Percentiles rank a stretch among this genome's conserved stretches.
Conservation (phyloP, 2,888 invertebrate species). For the Itoplectis maculator region DNA sequence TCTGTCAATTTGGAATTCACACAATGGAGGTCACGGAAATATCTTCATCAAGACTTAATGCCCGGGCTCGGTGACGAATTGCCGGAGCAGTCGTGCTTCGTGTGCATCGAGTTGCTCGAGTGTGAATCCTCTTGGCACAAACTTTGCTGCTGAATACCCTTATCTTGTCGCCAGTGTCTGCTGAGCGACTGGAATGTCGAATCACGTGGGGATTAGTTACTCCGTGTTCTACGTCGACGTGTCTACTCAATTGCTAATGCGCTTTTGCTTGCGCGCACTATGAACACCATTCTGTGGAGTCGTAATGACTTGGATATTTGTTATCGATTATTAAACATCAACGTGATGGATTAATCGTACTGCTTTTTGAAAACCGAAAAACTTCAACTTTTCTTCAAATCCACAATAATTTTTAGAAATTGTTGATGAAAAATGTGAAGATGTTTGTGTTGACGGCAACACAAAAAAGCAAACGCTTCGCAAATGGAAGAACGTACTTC, state of each 20-base stretch:
- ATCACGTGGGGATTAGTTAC: constrained; percentile 47
- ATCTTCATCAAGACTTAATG: constrained; percentile 33
- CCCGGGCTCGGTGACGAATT: constrained; percentile 31
- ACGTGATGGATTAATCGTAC: too few relatives aligned
- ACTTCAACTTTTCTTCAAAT: too few relatives aligned
- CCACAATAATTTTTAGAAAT: too few relatives aligned
- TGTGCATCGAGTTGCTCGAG: background rate
- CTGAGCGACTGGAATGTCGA: constrained; percentile 9
- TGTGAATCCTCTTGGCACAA: constrained; percentile 37
- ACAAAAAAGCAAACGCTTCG: too few relatives aligned
- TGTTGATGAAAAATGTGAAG: too few relatives aligned
- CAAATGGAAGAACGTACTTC: too few relatives aligned
- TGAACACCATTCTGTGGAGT: background rate
- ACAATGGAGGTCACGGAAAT: constrained; percentile 14
- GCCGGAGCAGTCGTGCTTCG: constrained; percentile 1
- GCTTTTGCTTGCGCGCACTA: too few relatives aligned
- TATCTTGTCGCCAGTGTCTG: constrained; percentile 1
- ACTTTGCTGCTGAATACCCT: constrained; percentile 17
- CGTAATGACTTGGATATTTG: background rate
- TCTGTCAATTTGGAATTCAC: constrained; percentile 49
- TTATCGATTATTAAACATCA: too few relatives aligned
- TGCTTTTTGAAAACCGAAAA: too few relatives aligned
- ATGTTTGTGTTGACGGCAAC: too few relatives aligned
- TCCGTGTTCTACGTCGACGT: constrained; percentile 10
- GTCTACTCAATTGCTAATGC: background rate